Conservation (phyloP, 2,888 invertebrate genomes). For the Morinoia aosen region DNA sequence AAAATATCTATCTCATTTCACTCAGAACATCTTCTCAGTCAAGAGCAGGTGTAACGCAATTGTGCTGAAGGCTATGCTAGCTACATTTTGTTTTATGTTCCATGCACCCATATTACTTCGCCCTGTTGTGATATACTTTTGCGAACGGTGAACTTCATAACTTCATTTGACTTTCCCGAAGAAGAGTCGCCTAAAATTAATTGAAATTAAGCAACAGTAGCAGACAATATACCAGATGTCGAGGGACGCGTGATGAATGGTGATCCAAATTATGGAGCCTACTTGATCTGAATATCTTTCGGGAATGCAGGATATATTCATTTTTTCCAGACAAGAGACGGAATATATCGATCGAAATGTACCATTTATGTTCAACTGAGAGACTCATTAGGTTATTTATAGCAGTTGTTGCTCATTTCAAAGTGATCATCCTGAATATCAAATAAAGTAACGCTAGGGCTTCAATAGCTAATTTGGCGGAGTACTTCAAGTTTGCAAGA, state of each 20-base stretch:
- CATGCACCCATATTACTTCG: background rate
- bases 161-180: background rate
- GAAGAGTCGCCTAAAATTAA: background rate
- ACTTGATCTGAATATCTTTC: background rate
- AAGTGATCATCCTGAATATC: background rate
- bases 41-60: background rate
- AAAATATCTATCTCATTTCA: background rate
- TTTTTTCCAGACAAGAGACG: background rate
- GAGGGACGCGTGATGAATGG: background rate
- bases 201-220: background rate
- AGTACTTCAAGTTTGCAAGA: background rate
- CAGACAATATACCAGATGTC: background rate
- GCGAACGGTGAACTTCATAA: background rate
- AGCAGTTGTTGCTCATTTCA: background rate
- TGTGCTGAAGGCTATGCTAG: background rate
- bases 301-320: background rate
- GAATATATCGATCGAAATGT: background rate
- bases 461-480: background rate
- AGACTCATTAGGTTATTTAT: background rate
- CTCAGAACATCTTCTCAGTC: background rate
- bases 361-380: background rate
- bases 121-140: no score
- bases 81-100: background rate
- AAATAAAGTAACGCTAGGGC: background rate
- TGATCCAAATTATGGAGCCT: background rate